Base-by-base conservation (phyloP, 37 sponge, comb jelly and placozoan genomes). In the Haliclona indistincta region DNA sequence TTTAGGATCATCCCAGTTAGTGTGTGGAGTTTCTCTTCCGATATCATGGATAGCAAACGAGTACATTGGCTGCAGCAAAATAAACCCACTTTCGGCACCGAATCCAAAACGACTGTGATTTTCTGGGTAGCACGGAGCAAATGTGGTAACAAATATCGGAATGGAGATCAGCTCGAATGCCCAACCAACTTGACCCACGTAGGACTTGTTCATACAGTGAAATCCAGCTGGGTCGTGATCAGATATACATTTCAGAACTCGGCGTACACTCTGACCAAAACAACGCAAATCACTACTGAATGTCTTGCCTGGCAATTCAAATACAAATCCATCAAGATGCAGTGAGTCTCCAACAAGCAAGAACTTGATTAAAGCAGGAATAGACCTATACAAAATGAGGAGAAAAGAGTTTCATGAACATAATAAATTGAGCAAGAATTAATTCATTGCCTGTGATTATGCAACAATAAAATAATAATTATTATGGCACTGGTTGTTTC, bases 41-140 rank as follows among this genome's bases (percentile, higher is more conserved):
- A 93, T 84, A 49, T 88, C 71, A 40, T 93, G 89, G 23, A 77
- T 76, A 20, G 71, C 86, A 77, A 93, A 93, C 3, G 89, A 88
- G 80, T 88, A 85, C 86, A 84, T 88, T 2, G 94, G 94, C 43
- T 93, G 94, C 5, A 93, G 81, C 40, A 93, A 74, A 56, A 93
- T 68, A 56, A 85, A 93, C 8, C 83, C 67, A 64, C 66, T 56
- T 47, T 84, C 66, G 8, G 79, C 83, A 25, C 86, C 86, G 63
- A 88, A 88, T 25, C 86, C 81, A 74, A 78, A 88, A 55, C 91
- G 78, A 62, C 84, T 83, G 54, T 87, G 88, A 55, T 79, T 78
- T 25, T 74, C 54, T 30, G 94, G 77, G 67, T 93, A 93, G 60
- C 89, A 93, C 3, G 94, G 89, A 25, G 94, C 85, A 81, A 93